Conservation (phyloP, 2,888 invertebrate species). For the Neuroscelio doddi region DNA sequence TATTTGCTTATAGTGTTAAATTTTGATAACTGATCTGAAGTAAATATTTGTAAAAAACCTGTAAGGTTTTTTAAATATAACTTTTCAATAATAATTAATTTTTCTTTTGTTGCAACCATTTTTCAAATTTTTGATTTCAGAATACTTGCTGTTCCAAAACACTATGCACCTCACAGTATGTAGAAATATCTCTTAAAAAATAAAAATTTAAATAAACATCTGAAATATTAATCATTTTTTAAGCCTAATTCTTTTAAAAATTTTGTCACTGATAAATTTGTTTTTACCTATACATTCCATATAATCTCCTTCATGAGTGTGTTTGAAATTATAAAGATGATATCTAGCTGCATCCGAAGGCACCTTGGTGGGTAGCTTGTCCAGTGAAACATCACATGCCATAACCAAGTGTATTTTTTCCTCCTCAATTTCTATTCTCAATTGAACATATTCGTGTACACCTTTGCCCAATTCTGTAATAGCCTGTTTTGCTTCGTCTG, state of each 20-base stretch:
- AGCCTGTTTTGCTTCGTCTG: slow-evolving; percentile 84
- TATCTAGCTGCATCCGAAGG: slow-evolving; percentile 92
- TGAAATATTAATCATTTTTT: slow-evolving; percentile 8
- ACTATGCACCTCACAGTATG: too few species aligned
- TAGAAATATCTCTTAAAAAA: too few species aligned
- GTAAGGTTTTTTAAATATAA: too few species aligned
- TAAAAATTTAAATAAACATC: slow-evolving; percentile 50
- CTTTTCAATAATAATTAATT: too few species aligned
- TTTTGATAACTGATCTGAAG: too few species aligned
- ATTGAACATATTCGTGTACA: slow-evolving; percentile 90
- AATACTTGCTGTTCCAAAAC: too few species aligned
- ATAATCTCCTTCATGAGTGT: slow-evolving; percentile 94
- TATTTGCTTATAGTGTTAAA: too few species aligned
- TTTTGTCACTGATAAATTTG: slow-evolving; percentile 19
- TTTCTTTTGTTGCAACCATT: too few species aligned
- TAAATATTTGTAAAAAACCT: too few species aligned
- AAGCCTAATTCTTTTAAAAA: too few species aligned
- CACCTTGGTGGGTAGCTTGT: slow-evolving; percentile 83
- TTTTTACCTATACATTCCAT: slow-evolving; percentile 85
- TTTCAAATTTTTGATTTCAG: too few species aligned
- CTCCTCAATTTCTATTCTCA: slow-evolving; percentile 88
- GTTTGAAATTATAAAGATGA: slow-evolving; percentile 92
- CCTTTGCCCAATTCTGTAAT: slow-evolving; percentile 83
- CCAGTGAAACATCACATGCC: slow-evolving; percentile 79
- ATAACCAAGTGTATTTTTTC: slow-evolving; percentile 90